Evolutionary conservation across 1,140 invertebrate genomes (phyloP), one percentile per base, ranked within the genome.

Genomic region (Octopus bimaculoides): DNA sequence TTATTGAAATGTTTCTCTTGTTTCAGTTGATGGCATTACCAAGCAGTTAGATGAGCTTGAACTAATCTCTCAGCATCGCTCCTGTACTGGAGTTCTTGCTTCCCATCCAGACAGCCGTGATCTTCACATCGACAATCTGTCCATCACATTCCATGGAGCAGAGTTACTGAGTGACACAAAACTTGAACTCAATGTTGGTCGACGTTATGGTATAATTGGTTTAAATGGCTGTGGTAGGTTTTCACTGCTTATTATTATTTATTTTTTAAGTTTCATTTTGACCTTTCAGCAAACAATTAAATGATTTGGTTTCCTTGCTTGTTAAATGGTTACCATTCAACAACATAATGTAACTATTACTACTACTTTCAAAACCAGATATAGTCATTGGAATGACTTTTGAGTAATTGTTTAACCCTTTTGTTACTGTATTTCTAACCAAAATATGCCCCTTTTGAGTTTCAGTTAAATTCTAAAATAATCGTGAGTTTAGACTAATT

Each of bases 61-160:
- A 82, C 92, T 98, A 82, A 97, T 96, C 90, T 96, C 97, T 0
- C 95, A 98, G 88, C 96, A 97, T 4, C 92, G 98, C 77, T 94
- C 97, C 0, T 97, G 96, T 82, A 99, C 98, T 12, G 98, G 98
- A 54, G 95, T 96, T 0, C 90, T 99, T 78, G 96, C 95, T 4
- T 96, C 98, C 4, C 97, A 99, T 91, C 96, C 96, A 10, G 94
- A 96, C 82, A 97, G 96, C 81, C 92, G 98, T 81, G 98, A 99
- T 91, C 92, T 99, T 54, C 99, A 99, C 90, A 97, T 99, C 86
- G 95, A 95, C 78, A 98, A 96, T 88, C 95, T 99, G 87, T 98
- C 97, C 56, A 96, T 99, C 78, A 99, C 97, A 76, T 99, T 99
- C 90, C 98, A 99, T 89, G 98, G 98, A 75, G 93, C 94, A 85